Base-by-base conservation (phyloP, 2,113 vertebrate species). In the Danionella cerebrum region DNA sequence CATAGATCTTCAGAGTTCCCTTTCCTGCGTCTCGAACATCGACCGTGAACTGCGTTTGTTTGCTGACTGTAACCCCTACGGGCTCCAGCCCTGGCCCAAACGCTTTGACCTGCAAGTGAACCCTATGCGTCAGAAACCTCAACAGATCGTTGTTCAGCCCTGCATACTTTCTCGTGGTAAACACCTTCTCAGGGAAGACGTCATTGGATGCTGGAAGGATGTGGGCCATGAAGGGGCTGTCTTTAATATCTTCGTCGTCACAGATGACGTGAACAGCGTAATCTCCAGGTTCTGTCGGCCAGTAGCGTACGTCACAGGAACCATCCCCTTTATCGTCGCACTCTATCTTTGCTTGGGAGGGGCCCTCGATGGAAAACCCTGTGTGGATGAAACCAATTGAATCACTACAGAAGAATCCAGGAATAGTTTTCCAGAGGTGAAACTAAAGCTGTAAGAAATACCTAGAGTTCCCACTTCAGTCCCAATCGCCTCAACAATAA, bases 361-460 rank as follows among this genome's bases (percentile, higher is more conserved):
- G 95, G 11, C 94, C 94, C 84, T 98, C 94, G 0, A 96, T 95
- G 67, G 94, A 97, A 84, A 97, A 97, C 9, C 95, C 94, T 97
- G 3, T 77, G n/a, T n/a, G n/a, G n/a, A n/a, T 7, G 33, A 11
- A 44, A 12, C 36, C 45, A 14, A 64, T 2, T 33, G 29, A 9
- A 6, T 2, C 29, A 33, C 29, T 3, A n/a, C 29, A 33, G 29
- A 9, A 33, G 9, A 33, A 33, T 33, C 29, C 3, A 31, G 29
- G 9, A 9, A 33, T 33, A 31, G 29, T 3, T 31, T 31, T 4
- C 29, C 7, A 31, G 29, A 9, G 9, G 29, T 33, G 5, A 33
- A 33, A 33, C 5, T 33, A 6, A 33, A 4, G 18, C 14, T 16
- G 11, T 2, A 11, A 13, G 42, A 22, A 11, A 41, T 33, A 65